A percentile compares a stretch with the other conserved stretches of the same genome.
Evolutionary conservation across 2,113 vertebrate genomes (phyloP).

Genomic region (Cyanistes caeruleus): DNA sequence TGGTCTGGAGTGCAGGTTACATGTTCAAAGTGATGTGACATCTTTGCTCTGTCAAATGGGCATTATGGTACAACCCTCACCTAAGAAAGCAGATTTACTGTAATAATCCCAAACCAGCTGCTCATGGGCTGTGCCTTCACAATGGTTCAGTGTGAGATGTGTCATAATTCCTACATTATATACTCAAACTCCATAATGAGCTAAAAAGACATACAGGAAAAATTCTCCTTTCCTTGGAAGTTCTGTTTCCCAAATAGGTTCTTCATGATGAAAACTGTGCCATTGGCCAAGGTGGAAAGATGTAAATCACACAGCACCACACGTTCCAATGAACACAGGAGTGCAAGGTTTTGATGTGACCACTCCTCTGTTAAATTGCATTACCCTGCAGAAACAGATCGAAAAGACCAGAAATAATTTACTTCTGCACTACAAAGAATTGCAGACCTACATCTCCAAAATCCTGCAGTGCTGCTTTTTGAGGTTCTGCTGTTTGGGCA

Average conservation of each 20-base stretch:
- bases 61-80: not conserved
- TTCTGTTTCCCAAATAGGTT: not conserved
- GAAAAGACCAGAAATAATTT: not conserved
- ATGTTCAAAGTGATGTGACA: not conserved
- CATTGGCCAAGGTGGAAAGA: not conserved
- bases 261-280: not conserved
- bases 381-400: not conserved
- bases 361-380: not conserved
- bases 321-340: not conserved
- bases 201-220: not conserved
- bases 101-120: not conserved
- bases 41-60: not conserved
- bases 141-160: not conserved
- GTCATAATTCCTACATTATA: not conserved
- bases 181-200: not conserved
- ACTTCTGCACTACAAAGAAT: not conserved
- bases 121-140: not conserved
- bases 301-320: not conserved
- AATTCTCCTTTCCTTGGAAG: not conserved
- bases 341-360: not conserved
- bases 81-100: not conserved
- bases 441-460: not conserved
- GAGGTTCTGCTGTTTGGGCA: not conserved
- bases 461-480: not conserved
- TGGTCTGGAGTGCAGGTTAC: not conserved